Conservation (phyloP, 1,140 invertebrate species). For the Megalonaias nervosa region DNA sequence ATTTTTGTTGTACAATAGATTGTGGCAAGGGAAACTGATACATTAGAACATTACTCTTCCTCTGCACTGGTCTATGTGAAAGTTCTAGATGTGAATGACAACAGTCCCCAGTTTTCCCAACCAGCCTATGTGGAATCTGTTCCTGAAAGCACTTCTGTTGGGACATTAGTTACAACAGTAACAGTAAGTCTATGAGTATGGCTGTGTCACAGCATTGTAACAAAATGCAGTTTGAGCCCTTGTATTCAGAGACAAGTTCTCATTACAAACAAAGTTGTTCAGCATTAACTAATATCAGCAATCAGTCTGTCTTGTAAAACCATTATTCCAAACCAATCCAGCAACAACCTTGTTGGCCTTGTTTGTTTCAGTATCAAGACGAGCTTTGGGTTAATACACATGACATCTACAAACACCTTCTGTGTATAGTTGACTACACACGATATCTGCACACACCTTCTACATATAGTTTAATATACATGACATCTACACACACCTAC, state of each 20-base stretch:
- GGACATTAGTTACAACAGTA: conserved; percentile 77
- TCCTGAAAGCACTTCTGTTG: conserved; percentile 81
- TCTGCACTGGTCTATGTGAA: conserved; percentile 48
- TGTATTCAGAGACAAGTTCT: background rate
- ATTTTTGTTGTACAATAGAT: conserved; percentile 74
- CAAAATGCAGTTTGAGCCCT: background rate
- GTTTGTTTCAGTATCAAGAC: no score
- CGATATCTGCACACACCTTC: no score
- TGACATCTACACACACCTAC: no score
- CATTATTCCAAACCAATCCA: background rate
- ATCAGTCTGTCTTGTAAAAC: background rate
- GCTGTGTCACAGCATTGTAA: background rate
- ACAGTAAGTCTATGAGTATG: conserved; percentile 40
- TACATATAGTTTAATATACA: no score
- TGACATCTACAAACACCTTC: no score
- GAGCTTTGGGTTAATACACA: no score
- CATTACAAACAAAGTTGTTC: conserved; percentile 5
- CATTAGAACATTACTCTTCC: conserved; percentile 72
- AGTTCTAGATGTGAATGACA: conserved; percentile 63
- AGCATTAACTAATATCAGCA: conserved; percentile 8
- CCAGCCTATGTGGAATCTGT: conserved; percentile 82
- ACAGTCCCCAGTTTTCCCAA: conserved; percentile 60
- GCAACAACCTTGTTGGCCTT: background rate
- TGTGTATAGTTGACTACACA: no score
- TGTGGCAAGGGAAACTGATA: conserved; percentile 52